Evolutionary conservation across 2,113 vertebrate genomes (phyloP).

Genomic region (Pampusana beccarii): DNA sequence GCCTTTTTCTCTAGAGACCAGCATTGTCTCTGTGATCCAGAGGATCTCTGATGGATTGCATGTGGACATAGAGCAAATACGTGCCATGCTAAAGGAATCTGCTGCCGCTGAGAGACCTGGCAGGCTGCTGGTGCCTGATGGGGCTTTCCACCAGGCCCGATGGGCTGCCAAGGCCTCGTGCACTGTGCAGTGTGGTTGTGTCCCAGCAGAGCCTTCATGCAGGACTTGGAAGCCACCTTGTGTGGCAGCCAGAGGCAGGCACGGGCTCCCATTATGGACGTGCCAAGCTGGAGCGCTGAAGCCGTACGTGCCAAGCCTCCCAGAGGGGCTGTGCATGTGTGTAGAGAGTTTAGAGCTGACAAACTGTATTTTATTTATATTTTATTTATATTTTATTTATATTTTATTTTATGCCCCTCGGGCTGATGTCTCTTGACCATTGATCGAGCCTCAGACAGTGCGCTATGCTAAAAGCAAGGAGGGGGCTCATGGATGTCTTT

Average conservation of each 20-base stretch:
- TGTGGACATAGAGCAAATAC: neutral
- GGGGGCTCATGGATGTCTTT: neutral
- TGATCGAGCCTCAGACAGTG: neutral
- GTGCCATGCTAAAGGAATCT: neutral
- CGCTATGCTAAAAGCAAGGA: neutral
- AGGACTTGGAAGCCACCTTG: neutral
- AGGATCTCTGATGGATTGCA: neutral
- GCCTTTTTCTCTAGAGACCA: neutral
- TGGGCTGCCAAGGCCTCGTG: fast-evolving
- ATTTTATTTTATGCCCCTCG: neutral
- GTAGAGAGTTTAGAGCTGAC: no score
- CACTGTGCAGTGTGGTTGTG: fast-evolving
- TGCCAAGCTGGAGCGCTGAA: neutral
- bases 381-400: no score
- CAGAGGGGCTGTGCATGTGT: neutral
- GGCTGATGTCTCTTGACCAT: neutral
- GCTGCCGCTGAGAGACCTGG: neutral
- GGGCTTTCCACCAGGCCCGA: neutral
- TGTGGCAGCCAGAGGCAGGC: neutral
- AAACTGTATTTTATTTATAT: no score
- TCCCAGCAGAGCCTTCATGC: fast-evolving
- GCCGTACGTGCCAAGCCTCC: neutral
- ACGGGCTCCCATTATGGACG: neutral
- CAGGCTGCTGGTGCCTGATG: neutral
- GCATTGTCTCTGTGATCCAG: neutral